Base-by-base conservation (phyloP, 2,113 vertebrate genomes). In the Pseudorhombus dupliciocellatus region DNA sequence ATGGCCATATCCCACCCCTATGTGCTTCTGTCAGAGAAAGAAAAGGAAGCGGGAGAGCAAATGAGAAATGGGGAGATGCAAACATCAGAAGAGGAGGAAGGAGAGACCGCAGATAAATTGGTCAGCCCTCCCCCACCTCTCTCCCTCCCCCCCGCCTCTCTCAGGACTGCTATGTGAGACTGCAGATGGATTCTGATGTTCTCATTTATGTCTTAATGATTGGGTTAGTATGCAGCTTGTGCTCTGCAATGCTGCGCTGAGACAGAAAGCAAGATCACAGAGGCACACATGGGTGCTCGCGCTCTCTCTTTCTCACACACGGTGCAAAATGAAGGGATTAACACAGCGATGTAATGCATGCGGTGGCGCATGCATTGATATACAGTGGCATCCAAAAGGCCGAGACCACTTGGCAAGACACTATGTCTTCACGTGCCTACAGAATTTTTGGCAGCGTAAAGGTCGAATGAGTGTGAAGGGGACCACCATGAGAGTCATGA, bases 181-280 rank as follows among this genome's bases (percentile, higher is more conserved):
- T 85, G 86, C 85, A 89, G 88, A 90, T 87, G 88, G 89, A 90
- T 90, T 90, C 77, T 89, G 87, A 90, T 90, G 85, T 91, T 89
- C 86, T 89, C 88, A 90, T 91, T 91, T 89, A 90, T 88, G 77
- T 91, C 83, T 85, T 92, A 93, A 93, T 91, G 88, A 90, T 89
- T 84, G 83, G 86, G 81, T 92, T 91, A 86, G 87, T 87, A 92
- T 92, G 89, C 90, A 85, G 88, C 76, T 69, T 82, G 77, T 89
- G 87, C 84, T 87, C 80, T 84, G 82, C 87, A 84, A 90, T 88
- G 85, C 84, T 85, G 85, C 40, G 80, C 64, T 80, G 67, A 56
- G 78, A 78, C 75, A 75, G 78, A 86, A 81, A 75, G 66, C 79
- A 57, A 81, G 82, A 88, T 90, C 77, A 86, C 77, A 86, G 75